Evolutionary conservation across 1,140 invertebrate genomes (phyloP).

Genomic region (Stenopsyche tienmushanensis): DNA sequence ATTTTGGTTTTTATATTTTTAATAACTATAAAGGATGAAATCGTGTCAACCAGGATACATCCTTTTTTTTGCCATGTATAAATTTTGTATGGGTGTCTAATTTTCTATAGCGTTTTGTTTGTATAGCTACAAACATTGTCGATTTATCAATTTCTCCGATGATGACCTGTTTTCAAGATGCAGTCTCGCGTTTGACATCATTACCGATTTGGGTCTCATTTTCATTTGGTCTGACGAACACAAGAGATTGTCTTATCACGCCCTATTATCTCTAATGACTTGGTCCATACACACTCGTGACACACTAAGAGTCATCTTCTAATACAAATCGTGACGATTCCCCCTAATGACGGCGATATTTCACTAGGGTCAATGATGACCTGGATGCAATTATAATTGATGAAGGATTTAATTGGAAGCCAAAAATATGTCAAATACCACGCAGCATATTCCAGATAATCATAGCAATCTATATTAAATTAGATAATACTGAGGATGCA

Average conservation of each 20-base stretch:
- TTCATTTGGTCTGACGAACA: neutral
- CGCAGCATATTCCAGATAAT: too few relatives aligned
- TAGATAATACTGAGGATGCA: too few relatives aligned
- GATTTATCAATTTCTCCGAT: neutral
- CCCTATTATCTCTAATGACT: constrained; percentile 7
- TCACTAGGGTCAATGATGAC: neutral
- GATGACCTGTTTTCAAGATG: neutral
- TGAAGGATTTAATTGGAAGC: too few relatives aligned
- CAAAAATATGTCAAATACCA: too few relatives aligned
- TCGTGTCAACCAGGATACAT: too few relatives aligned
- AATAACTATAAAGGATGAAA: too few relatives aligned
- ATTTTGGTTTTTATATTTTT: too few relatives aligned
- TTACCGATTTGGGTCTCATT: neutral
- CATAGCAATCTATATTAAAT: too few relatives aligned
- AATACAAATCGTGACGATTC: neutral
- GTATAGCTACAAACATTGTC: too few relatives aligned
- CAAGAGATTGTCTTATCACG: neutral
- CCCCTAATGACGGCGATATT: neutral
- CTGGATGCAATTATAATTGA: neutral
- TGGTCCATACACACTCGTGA: constrained; percentile 1
- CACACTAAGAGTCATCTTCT: neutral
- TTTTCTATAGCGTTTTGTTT: too few relatives aligned
- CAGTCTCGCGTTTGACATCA: constrained; percentile 5
- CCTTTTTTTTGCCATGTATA: too few relatives aligned
- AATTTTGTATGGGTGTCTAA: too few relatives aligned